These are phyloP conservation scores for Plectropomus leopardus DNA, from an alignment of 2,113 vertebrate species.

Conservation along the genomic window DNA sequence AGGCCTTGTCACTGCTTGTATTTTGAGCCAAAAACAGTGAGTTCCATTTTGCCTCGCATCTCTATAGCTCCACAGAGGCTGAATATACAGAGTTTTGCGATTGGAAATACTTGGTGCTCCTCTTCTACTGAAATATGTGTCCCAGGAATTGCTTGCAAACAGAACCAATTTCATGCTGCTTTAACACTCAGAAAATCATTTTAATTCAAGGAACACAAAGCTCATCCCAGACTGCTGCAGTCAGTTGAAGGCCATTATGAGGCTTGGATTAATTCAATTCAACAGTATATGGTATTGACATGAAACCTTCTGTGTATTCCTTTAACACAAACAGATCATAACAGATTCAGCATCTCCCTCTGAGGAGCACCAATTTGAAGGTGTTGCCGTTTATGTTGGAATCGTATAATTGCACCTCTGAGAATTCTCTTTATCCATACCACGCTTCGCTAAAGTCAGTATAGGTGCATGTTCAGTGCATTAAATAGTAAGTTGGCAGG, in stretches of 20 bases:
- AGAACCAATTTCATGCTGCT: slow-evolving; percentile 83
- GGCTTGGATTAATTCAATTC: slow-evolving; percentile 60
- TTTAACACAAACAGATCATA: slow-evolving; percentile 30
- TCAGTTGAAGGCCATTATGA: slow-evolving; percentile 53
- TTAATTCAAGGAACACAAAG: slow-evolving; percentile 73
- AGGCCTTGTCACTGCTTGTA: slow-evolving; percentile 1
- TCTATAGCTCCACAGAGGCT: slow-evolving; percentile 21
- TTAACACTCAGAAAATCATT: slow-evolving; percentile 76
- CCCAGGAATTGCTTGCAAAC: slow-evolving; percentile 69
- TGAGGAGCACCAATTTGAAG: neutral
- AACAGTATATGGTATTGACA: slow-evolving; percentile 49
- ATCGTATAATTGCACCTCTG: slow-evolving; percentile 28
- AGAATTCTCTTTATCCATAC: neutral
- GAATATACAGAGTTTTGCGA: slow-evolving; percentile 33
- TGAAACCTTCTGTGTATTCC: slow-evolving; percentile 26
- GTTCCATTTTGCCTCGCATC: slow-evolving; percentile 25
- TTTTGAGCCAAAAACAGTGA: neutral
- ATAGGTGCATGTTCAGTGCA: neutral
- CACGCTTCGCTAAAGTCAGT: neutral
- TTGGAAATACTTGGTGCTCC: slow-evolving; percentile 41
- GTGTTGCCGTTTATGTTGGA: slow-evolving; percentile 25
- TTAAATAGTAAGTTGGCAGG: neutral
- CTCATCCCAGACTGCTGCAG: slow-evolving; percentile 35
- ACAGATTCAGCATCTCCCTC: neutral
- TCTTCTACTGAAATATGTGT: slow-evolving; percentile 59